Conservation (phyloP, 2,888 invertebrate species). For the Phalera bucephala region DNA sequence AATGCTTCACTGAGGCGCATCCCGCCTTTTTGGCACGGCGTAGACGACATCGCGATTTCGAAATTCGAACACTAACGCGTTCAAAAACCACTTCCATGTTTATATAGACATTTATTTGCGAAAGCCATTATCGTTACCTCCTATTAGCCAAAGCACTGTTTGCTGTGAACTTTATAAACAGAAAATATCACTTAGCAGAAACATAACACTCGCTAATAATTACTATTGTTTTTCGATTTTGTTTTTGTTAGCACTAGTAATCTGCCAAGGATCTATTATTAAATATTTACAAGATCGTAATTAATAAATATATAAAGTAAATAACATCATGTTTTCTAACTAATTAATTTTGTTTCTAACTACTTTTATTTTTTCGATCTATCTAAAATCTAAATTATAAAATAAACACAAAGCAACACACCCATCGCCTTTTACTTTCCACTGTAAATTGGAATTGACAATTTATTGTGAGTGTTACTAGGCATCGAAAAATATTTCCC, state of each 20-base stretch:
- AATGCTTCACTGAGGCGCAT: slow-evolving; percentile 87
- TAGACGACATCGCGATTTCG: slow-evolving; percentile 58
- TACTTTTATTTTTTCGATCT: slow-evolving; percentile 37
- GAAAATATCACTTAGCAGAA: slow-evolving; percentile 20
- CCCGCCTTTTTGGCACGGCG: slow-evolving; percentile 78
- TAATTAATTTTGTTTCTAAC: slow-evolving; percentile 15
- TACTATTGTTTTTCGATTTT: slow-evolving; percentile 27
- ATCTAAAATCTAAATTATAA: slow-evolving; percentile 41
- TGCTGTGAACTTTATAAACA: slow-evolving; percentile 10
- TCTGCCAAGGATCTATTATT: slow-evolving; percentile 17
- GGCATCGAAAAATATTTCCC: too few relatives aligned
- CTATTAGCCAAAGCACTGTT: slow-evolving; percentile 13
- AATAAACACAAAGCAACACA: slow-evolving; percentile 70
- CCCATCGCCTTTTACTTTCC: slow-evolving; percentile 70
- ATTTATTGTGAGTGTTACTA: slow-evolving; percentile 22
- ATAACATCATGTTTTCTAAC: slow-evolving; percentile 9
- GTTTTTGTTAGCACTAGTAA: slow-evolving; percentile 31
- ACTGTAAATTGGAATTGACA: slow-evolving; percentile 50
- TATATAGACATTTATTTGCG: slow-evolving; percentile 31
- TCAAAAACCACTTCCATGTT: slow-evolving; percentile 55
- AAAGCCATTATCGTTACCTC: slow-evolving; percentile 41
- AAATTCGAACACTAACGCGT: slow-evolving; percentile 35
- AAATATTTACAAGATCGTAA: slow-evolving; percentile 19
- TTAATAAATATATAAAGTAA: slow-evolving; percentile 4
- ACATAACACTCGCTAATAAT: slow-evolving; percentile 19